Conservation (phyloP, 2,113 vertebrate genomes). For the Tyrannus savana region DNA sequence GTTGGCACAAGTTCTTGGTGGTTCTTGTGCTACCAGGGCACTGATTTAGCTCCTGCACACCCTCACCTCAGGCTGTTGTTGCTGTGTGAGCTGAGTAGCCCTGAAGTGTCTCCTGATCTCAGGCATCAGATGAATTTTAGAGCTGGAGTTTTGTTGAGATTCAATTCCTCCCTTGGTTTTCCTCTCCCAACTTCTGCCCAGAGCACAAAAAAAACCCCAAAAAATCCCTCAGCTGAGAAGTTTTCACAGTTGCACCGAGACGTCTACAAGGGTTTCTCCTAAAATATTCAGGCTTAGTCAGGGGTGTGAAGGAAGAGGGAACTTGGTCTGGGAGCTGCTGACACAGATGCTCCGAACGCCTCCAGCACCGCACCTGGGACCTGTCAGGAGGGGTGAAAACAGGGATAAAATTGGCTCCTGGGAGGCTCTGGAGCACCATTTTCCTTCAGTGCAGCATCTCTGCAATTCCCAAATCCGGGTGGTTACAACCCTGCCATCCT, state of each 20-base stretch:
- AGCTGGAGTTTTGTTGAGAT: neutral
- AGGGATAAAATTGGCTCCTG: neutral
- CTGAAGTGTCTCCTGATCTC: neutral
- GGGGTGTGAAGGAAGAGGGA: neutral
- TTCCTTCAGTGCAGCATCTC: neutral
- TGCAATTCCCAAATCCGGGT: accelerated
- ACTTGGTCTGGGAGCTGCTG: neutral
- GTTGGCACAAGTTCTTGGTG: neutral
- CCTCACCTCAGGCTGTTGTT: neutral
- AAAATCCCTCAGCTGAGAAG: neutral
- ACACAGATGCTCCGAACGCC: neutral
- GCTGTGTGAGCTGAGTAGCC: neutral
- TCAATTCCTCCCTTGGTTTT: neutral
- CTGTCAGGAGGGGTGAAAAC: neutral
- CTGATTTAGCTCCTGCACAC: neutral
- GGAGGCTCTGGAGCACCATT: neutral
- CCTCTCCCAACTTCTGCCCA: neutral
- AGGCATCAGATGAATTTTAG: neutral
- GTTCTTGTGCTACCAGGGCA: neutral
- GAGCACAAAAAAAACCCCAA: neutral
- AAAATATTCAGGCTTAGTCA: neutral
- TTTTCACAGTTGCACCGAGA: neutral
- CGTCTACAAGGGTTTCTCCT: neutral
- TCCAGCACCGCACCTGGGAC: neutral
- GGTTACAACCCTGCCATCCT: neutral